Evolutionary conservation across 2,113 vertebrate genomes (phyloP).

Genomic region (Brachyhypopomus gauderio): DNA sequence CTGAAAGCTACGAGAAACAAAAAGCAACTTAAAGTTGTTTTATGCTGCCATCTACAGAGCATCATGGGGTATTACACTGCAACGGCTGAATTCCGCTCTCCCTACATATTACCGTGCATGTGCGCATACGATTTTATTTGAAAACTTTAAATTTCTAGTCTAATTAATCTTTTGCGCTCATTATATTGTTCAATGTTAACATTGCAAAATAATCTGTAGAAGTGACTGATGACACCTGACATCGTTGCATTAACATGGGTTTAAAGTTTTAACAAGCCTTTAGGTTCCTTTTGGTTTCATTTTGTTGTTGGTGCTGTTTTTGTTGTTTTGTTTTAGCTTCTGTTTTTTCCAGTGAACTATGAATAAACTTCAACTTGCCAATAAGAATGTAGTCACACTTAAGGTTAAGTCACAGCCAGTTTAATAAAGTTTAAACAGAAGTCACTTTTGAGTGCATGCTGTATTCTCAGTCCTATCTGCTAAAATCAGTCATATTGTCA

Average conservation of each 20-base stretch:
- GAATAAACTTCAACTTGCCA: neutral
- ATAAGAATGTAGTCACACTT: no score
- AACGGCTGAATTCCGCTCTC: neutral
- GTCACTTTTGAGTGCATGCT: neutral
- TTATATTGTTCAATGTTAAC: no score
- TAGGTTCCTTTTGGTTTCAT: neutral
- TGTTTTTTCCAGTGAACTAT: neutral
- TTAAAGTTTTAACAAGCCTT: no score
- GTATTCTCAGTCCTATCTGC: neutral
- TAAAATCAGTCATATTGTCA: neutral
- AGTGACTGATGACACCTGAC: no score
- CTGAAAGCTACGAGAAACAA: neutral
- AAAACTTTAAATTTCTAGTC: no score
- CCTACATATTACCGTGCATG: no score
- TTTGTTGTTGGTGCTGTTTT: neutral
- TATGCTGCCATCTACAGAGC: constrained; percentile 37
- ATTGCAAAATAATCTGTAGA: no score
- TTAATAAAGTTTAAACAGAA: neutral
- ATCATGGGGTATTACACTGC: neutral
- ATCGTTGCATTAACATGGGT: no score
- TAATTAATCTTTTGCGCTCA: no score
- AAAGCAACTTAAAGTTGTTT: neutral
- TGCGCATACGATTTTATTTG: neutral
- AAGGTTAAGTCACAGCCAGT: no score
- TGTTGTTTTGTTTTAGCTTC: neutral